Evolutionary conservation across 1,140 invertebrate genomes (phyloP).

Genomic region (Metopolophium dirhodum): DNA sequence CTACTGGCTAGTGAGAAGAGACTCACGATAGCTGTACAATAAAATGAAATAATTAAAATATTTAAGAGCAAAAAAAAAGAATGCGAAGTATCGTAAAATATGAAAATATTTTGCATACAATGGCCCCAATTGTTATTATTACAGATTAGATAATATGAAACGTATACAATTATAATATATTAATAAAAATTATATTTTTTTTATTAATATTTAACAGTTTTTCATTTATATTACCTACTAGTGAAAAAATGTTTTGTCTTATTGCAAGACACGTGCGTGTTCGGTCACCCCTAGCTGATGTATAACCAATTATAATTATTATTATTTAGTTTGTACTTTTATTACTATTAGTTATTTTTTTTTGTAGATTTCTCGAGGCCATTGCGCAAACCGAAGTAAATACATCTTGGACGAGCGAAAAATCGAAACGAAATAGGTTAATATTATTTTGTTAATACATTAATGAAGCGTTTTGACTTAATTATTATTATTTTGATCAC

Average conservation of each 20-base stretch:
- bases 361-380: background rate
- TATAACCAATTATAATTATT: background rate
- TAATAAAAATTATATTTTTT: background rate
- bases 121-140: background rate
- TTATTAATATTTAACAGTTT: background rate
- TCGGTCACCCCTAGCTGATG: background rate
- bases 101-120: background rate
- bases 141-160: background rate
- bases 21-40: no score
- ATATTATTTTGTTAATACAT: background rate
- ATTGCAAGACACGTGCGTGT: background rate
- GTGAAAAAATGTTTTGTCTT: background rate
- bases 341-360: background rate
- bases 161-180: background rate
- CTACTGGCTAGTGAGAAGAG: no score
- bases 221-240: background rate
- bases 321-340: no score
- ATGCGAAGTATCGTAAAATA: background rate
- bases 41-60: no score
- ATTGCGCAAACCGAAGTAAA: background rate
- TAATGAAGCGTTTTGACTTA: background rate
- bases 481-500: background rate
- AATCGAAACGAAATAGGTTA: background rate
- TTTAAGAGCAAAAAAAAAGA: background rate
- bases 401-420: background rate